Evolutionary conservation across 2,797 vertebrate species (phyloP).

Genomic region (Manis crassicaudata): DNA sequence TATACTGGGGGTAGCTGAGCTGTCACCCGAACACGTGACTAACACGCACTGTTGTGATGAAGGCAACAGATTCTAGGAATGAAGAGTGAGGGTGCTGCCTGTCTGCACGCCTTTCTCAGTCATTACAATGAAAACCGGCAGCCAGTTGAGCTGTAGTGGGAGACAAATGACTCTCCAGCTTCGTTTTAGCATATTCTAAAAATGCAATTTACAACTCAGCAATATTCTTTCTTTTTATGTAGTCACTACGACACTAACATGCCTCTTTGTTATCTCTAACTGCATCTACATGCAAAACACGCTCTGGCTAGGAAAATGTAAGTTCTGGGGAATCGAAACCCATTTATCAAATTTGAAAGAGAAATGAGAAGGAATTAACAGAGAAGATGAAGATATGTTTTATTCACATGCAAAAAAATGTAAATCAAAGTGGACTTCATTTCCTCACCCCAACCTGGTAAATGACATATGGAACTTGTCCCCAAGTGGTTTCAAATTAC

Average conservation of each 20-base stretch:
- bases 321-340: not conserved
- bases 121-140: not conserved
- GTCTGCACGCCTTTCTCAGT: not conserved
- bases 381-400: constrained; percentile 50
- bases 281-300: constrained; percentile 37
- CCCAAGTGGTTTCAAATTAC: constrained; percentile 36
- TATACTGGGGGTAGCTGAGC: not conserved
- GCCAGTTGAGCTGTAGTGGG: fast-evolving
- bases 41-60: fast-evolving
- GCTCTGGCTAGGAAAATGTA: not conserved
- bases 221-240: not conserved
- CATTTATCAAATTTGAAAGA: constrained; percentile 60
- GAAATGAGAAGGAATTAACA: constrained; percentile 66
- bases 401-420: constrained; percentile 44
- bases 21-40: not conserved
- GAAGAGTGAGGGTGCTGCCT: fast-evolving
- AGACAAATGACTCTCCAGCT: not conserved
- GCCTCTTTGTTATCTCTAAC: constrained; percentile 32
- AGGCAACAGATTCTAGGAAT: fast-evolving
- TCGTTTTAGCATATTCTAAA: not conserved
- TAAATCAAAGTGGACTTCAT: constrained; percentile 25
- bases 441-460: constrained; percentile 10
- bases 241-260: constrained; percentile 32
- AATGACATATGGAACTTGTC: constrained; percentile 2
- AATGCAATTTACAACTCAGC: not conserved